A percentile compares a stretch with the other conserved stretches of the same genome.
These are phyloP conservation scores for Papilio helenus DNA, from an alignment of 1,140 invertebrate genomes.

Conservation along the genomic window DNA sequence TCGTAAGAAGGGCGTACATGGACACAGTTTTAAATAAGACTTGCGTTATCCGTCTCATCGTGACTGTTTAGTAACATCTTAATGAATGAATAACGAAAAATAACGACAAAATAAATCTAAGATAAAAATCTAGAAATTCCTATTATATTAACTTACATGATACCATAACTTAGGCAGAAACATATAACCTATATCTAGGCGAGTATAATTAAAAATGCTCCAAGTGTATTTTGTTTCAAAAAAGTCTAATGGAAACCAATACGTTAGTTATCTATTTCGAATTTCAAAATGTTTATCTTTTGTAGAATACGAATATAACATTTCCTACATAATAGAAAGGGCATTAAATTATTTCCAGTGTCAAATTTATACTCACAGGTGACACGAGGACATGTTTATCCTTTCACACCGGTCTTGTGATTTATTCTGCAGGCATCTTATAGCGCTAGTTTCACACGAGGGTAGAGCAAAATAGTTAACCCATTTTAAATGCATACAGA, in stretches of 20 bases:
- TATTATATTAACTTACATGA: too few species aligned
- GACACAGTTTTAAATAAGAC: neutral
- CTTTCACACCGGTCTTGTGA: conserved; percentile 11
- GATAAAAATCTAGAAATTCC: neutral
- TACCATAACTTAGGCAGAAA: too few species aligned
- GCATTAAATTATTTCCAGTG: neutral
- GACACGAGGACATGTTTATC: conserved; percentile 13
- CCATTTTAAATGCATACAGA: neutral
- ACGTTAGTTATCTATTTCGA: neutral
- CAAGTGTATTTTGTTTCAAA: too few species aligned
- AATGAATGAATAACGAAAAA: neutral
- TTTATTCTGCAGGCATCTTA: conserved; percentile 4
- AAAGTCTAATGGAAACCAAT: neutral
- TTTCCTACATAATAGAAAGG: conserved; percentile 2
- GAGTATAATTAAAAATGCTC: too few species aligned
- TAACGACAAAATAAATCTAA: neutral
- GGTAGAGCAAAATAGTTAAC: neutral
- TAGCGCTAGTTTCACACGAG: neutral
- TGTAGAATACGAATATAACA: neutral
- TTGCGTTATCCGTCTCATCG: neutral
- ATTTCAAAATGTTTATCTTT: neutral
- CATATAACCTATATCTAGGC: too few species aligned
- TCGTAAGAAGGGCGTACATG: neutral
- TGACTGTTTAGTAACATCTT: neutral
- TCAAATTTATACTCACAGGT: neutral